phyloP scores from a whole-genome alignment of 1,140 invertebrate genomes.

The Drosophila subpulchrella region DNA sequence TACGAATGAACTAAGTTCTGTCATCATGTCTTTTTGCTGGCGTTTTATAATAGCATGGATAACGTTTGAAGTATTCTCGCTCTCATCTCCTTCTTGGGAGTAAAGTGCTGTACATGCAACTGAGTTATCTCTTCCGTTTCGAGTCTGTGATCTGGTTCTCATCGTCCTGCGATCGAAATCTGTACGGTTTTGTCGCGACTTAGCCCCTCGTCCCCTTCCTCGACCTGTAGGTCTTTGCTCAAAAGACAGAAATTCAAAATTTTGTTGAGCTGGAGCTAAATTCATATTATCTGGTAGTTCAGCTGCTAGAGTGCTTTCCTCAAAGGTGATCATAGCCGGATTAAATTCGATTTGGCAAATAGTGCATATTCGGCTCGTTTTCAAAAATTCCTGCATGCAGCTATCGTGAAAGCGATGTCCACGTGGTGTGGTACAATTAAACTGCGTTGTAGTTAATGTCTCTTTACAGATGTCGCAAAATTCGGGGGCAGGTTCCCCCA shows the following conservation, averaged over 20 bases:
- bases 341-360: constrained; percentile 1
- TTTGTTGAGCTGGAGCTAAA: neutral
- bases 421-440: neutral
- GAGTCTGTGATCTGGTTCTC: too few species aligned
- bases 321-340: neutral
- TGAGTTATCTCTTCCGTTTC: too few species aligned
- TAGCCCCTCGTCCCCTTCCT: constrained; percentile 1
- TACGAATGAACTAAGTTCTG: constrained; percentile 1
- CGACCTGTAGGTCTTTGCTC: constrained; percentile 1
- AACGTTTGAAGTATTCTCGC: constrained; percentile 3
- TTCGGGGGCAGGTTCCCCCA: neutral
- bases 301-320: neutral
- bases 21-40: constrained; percentile 4
- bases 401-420: neutral
- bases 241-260: neutral
- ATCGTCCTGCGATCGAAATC: constrained; percentile 1
- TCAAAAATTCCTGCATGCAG: too few species aligned
- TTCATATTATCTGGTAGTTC: neutral
- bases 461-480: neutral
- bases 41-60: constrained; percentile 1
- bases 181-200: constrained; percentile 2
- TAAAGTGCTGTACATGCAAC: neutral
- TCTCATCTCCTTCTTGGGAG: constrained; percentile 1
- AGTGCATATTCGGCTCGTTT: neutral
- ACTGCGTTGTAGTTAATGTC: constrained; percentile 3